Conservation (phyloP, 2,113 vertebrate species). For the Gallinago undulata region DNA sequence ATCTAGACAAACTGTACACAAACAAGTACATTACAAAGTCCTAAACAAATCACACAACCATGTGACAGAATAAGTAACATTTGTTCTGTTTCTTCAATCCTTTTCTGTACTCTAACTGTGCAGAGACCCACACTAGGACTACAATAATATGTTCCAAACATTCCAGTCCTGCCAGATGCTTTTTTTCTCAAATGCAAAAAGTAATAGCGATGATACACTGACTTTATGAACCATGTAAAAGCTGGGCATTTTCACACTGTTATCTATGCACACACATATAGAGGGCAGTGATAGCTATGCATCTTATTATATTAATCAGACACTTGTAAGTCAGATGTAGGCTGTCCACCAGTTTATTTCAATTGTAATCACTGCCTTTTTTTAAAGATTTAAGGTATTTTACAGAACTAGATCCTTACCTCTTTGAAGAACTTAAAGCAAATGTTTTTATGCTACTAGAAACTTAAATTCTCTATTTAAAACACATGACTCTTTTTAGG, state of each 20-base stretch:
- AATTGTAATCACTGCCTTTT: not conserved
- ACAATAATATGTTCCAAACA: not conserved
- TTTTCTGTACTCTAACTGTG: not conserved
- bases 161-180: not conserved
- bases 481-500: not conserved
- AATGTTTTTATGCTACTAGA: not conserved
- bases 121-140: not conserved
- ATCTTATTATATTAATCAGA: not conserved
- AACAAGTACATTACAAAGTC: not conserved
- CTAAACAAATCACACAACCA: not conserved
- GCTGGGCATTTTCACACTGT: not conserved
- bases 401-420: not conserved
- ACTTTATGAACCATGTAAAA: not conserved
- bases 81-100: not conserved
- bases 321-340: not conserved
- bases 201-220: not conserved
- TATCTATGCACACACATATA: not conserved
- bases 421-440: not conserved
- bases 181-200: not conserved
- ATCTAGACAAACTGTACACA: not conserved
- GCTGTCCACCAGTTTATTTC: not conserved
- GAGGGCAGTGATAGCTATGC: not conserved
- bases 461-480: not conserved
- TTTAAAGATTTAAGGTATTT: not conserved
- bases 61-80: not conserved